Conservation (phyloP, 2,797 vertebrate genomes). For the Pseudochirops corinnae region DNA sequence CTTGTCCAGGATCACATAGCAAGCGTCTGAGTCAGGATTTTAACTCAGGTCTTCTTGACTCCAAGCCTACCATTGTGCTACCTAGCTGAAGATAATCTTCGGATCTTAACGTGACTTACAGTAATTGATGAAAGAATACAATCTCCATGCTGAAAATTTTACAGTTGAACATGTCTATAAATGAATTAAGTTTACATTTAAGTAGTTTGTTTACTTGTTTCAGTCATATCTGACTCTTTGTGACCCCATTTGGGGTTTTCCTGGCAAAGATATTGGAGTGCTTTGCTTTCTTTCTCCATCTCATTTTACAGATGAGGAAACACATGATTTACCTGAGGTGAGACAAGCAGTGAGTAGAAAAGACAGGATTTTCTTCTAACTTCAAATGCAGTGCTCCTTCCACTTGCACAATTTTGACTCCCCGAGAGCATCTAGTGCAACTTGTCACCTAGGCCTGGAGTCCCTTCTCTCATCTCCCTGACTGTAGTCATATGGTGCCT, state of each 20-base stretch:
- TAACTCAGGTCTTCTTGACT: neutral
- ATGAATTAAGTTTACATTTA: neutral
- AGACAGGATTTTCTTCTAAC: neutral
- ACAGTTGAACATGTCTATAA: neutral
- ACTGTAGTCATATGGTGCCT: neutral
- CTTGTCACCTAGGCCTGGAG: neutral
- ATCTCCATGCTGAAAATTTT: neutral
- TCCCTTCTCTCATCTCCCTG: neutral
- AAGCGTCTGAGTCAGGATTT: neutral
- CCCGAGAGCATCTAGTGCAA: neutral
- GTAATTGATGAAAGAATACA: neutral
- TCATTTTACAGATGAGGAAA: neutral
- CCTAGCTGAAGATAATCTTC: neutral
- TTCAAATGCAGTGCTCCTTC: neutral
- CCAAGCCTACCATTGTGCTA: neutral
- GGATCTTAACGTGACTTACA: neutral
- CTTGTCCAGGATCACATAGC: neutral
- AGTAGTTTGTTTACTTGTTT: neutral
- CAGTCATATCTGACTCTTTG: neutral
- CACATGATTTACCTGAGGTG: neutral
- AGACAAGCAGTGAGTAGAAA: neutral
- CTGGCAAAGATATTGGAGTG: neutral
- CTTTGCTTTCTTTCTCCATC: neutral
- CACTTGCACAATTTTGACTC: neutral
- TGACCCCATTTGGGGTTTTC: neutral